phyloP scores from a whole-genome alignment of 2,797 vertebrate genomes.

The Dallia pectoralis region DNA sequence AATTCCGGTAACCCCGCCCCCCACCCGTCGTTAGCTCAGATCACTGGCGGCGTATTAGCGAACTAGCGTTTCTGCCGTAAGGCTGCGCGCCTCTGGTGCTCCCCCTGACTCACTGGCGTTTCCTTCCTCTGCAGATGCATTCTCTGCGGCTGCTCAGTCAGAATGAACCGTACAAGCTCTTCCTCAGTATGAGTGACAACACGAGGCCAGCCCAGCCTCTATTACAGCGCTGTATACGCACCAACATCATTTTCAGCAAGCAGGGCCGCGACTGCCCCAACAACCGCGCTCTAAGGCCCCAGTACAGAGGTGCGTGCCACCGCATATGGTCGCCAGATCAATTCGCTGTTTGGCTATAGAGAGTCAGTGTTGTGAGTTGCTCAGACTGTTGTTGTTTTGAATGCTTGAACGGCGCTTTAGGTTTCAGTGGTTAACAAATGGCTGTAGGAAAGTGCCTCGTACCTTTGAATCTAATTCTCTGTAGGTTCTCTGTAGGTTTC shows the following conservation, averaged over 20 bases:
- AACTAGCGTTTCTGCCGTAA: background rate
- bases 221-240: conserved; percentile 96
- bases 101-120: background rate
- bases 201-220: conserved; percentile 90
- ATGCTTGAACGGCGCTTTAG: too few relatives aligned
- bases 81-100: background rate
- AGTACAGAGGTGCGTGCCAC: conserved; percentile 83
- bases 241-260: conserved; percentile 98
- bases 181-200: conserved; percentile 98
- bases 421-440: background rate
- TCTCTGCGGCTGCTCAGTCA: conserved; percentile 96
- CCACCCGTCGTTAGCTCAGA: background rate
- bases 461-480: background rate
- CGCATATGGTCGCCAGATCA: background rate
- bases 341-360: too few relatives aligned
- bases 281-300: conserved; percentile 91
- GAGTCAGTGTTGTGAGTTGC: background rate
- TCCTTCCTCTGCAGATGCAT: conserved; percentile 82
- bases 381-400: background rate
- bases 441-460: background rate
- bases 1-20: too few relatives aligned
- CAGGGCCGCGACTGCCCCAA: conserved; percentile 95
- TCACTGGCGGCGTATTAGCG: background rate
- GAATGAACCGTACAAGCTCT: conserved; percentile 97
- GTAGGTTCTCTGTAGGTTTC: background rate